Evolutionary conservation across 1,140 invertebrate species (phyloP).

Genomic region (Aradophagus sp.): DNA sequence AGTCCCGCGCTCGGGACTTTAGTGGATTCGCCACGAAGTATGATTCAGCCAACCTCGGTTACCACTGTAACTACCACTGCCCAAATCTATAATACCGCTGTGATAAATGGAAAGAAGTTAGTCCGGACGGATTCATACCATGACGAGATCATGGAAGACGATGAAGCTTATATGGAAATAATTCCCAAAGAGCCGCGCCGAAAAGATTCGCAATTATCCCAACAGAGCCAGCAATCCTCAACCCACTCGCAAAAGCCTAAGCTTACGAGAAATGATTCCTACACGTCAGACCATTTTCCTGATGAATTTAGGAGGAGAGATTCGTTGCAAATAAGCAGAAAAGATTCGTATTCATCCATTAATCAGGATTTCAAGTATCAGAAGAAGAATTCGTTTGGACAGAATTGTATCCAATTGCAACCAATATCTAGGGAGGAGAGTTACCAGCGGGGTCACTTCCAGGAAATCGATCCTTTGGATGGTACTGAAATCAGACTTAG

Average conservation of each 20-base stretch:
- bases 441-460: slow-evolving; percentile 70
- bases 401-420: slow-evolving; percentile 68
- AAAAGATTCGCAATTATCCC: slow-evolving; percentile 70
- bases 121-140: slow-evolving; percentile 67
- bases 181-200: slow-evolving; percentile 62
- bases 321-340: slow-evolving; percentile 58
- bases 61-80: slow-evolving; percentile 67
- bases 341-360: slow-evolving; percentile 66
- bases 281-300: slow-evolving; percentile 66
- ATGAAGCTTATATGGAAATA: slow-evolving; percentile 64
- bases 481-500: slow-evolving; percentile 64
- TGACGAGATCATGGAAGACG: slow-evolving; percentile 63
- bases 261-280: slow-evolving; percentile 66
- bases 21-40: slow-evolving; percentile 62
- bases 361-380: slow-evolving; percentile 68
- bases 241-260: slow-evolving; percentile 67
- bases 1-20: slow-evolving; percentile 57
- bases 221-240: slow-evolving; percentile 57
- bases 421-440: slow-evolving; percentile 69
- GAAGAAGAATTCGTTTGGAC: slow-evolving; percentile 67
- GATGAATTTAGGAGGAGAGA: slow-evolving; percentile 61
- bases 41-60: slow-evolving; percentile 23
- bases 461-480: slow-evolving; percentile 70
- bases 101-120: slow-evolving; percentile 64
- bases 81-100: slow-evolving; percentile 62